Evolutionary conservation across 1,140 invertebrate species (phyloP).

Genomic region (Sycophila sp.): DNA sequence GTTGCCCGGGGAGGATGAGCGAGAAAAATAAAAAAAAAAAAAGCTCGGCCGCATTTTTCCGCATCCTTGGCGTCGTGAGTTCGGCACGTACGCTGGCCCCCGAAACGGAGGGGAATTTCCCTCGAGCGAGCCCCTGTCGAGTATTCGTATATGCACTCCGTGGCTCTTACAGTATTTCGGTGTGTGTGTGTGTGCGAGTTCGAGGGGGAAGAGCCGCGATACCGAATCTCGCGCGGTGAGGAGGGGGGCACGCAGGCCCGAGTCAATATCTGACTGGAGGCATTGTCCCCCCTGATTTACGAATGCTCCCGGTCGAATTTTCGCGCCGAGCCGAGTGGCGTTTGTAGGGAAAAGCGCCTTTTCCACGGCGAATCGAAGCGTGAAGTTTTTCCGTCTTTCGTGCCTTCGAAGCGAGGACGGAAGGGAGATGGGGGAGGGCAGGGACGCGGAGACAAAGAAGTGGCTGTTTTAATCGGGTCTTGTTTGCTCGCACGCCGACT

Average conservation of each 20-base stretch:
- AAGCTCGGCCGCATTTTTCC: neutral
- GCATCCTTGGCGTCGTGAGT: neutral
- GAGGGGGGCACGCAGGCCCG: neutral
- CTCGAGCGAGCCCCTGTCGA: neutral
- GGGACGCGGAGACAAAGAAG: too few relatives aligned
- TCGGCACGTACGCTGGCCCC: too few relatives aligned
- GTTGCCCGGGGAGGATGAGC: too few relatives aligned
- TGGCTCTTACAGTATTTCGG: neutral
- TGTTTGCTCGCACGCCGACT: neutral
- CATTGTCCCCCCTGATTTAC: slow-evolving; percentile 45
- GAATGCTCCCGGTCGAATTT: slow-evolving; percentile 14
- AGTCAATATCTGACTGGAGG: slow-evolving; percentile 38
- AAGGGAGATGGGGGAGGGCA: too few relatives aligned
- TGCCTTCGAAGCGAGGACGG: neutral
- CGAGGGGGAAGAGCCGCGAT: neutral
- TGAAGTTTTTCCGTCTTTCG: neutral
- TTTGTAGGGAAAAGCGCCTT: neutral
- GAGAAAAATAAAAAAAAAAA: too few relatives aligned
- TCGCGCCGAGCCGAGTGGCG: neutral
- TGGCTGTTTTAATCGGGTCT: slow-evolving; percentile 17
- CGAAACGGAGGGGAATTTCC: neutral
- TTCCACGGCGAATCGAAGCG: neutral
- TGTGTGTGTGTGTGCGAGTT: neutral
- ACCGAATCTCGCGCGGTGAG: neutral
- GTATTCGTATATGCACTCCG: neutral